Base-by-base conservation (phyloP, 64 coral and sea anemone species). In the Dendrophyllia cribrosa region DNA sequence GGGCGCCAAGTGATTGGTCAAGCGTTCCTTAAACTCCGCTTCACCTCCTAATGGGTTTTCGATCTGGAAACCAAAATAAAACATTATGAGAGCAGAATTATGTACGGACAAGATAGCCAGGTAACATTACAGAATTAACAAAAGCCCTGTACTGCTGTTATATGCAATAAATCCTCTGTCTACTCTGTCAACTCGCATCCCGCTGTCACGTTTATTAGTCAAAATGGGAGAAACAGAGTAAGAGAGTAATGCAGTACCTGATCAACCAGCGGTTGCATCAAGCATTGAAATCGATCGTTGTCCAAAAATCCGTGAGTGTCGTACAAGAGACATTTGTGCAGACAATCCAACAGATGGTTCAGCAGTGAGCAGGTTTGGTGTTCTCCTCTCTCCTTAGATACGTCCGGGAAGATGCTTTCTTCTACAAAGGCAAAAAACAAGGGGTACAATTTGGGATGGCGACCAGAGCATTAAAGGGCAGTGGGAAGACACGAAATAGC, bases 241-340 rank as follows among this genome's bases (percentile, higher is more conserved):
- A 7, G 12, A 56, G 53, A 56, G 24, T 6, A 44, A 56, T 0
- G 48, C 67, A 16, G 63, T 76, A 99, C 97, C 94, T 99, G 97
- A 55, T 99, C 97, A 3, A 96, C 91, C 13, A 99, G 52, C 17
- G 97, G 97, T 20, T 93, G 94, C 45, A 99, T 82, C 26, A 99
- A 66, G 61, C 94, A 93, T 34, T 91, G 82, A 77, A 99, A 94
- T 10, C 94, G 91, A 82, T 99, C 97, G 64, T 89, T 96, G 43
- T 94, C 91, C 15, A 99, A 48, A 70, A 99, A 99, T 43, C 94
- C 90, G 47, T 95, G 91, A 46, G 88, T 96, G 60, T 95, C 91
- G 44, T 99, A 94, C 9, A 96, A 12, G 55, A 99, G 88, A 60
- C 97, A 99, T 66, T 99, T 99, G 34, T 99, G 76, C 3, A 99